Evolutionary conservation across 2,113 vertebrate species (phyloP).

Genomic region (Epinephelus lanceolatus): DNA sequence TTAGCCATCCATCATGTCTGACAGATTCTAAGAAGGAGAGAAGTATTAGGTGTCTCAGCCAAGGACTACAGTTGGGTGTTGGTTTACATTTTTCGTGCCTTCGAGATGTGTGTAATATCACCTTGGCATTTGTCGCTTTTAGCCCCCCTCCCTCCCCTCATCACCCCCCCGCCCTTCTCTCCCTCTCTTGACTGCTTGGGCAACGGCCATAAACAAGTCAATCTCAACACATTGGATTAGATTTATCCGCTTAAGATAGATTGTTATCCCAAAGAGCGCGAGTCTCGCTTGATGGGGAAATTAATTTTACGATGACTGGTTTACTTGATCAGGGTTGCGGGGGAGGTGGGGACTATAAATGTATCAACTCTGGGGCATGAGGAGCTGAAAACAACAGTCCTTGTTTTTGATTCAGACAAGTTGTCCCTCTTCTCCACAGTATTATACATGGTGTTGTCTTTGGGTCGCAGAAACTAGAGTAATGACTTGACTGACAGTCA

Average conservation of each 20-base stretch:
- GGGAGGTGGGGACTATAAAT: slow-evolving; percentile 61
- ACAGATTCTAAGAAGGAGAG: slow-evolving; percentile 60
- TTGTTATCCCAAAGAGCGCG: slow-evolving; percentile 77
- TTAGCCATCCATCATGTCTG: slow-evolving; percentile 61
- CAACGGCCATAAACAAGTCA: slow-evolving; percentile 80
- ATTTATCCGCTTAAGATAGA: slow-evolving; percentile 85
- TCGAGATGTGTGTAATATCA: slow-evolving; percentile 67
- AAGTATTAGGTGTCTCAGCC: slow-evolving; percentile 47
- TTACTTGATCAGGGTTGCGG: slow-evolving; percentile 75
- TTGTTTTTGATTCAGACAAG: slow-evolving; percentile 66
- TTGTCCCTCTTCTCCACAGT: slow-evolving; percentile 40
- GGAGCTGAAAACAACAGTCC: slow-evolving; percentile 57
- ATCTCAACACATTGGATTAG: slow-evolving; percentile 82
- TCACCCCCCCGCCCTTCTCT: slow-evolving; percentile 12
- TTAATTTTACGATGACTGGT: slow-evolving; percentile 85
- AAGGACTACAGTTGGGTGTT: slow-evolving; percentile 57
- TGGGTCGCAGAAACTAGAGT: slow-evolving; percentile 59
- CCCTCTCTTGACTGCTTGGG: slow-evolving; percentile 71
- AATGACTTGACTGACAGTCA: slow-evolving; percentile 75
- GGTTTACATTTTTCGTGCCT: slow-evolving; percentile 63
- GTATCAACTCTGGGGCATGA: slow-evolving; percentile 53
- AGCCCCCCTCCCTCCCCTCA: not conserved
- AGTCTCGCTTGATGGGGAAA: slow-evolving; percentile 80
- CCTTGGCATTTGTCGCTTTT: slow-evolving; percentile 69
- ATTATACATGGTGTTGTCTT: slow-evolving; percentile 69